phyloP scores from a whole-genome alignment of 2,888 invertebrate genomes.

The Xylocampa areola region DNA sequence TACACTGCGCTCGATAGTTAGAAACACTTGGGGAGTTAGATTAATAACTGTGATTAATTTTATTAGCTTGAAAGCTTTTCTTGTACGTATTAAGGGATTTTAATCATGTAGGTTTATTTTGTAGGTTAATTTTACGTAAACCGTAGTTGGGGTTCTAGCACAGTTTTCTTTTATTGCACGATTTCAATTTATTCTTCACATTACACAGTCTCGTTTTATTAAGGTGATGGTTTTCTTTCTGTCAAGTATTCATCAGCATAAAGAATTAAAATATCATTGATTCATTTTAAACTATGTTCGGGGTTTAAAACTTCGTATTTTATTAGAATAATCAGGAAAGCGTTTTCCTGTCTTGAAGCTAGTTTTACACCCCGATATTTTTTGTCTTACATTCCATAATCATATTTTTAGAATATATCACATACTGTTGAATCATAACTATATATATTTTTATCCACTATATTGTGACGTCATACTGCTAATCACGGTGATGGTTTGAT shows the following conservation, averaged over 20 bases:
- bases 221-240: constrained; percentile 77
- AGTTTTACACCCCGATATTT: constrained; percentile 49
- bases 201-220: constrained; percentile 65
- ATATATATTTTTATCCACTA: constrained; percentile 47
- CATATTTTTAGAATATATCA: constrained; percentile 38
- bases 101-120: constrained; percentile 61
- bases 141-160: constrained; percentile 76
- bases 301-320: constrained; percentile 43
- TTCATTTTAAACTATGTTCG: constrained; percentile 37
- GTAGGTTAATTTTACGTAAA: constrained; percentile 61
- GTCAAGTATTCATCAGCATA: constrained; percentile 46
- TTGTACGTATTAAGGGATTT: constrained; percentile 46
- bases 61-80: constrained; percentile 58
- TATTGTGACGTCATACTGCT: constrained; percentile 67
- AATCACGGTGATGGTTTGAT: constrained; percentile 89
- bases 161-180: constrained; percentile 80
- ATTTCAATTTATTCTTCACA: constrained; percentile 73
- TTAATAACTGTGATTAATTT: constrained; percentile 60
- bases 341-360: constrained; percentile 10
- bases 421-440: constrained; percentile 44
- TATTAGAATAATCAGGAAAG: neutral
- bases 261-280: constrained; percentile 46
- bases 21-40: constrained; percentile 53
- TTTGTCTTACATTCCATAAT: constrained; percentile 40
- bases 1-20: constrained; percentile 79